Base-by-base conservation (phyloP, 2,797 vertebrate genomes). In the Emys orbicularis region DNA sequence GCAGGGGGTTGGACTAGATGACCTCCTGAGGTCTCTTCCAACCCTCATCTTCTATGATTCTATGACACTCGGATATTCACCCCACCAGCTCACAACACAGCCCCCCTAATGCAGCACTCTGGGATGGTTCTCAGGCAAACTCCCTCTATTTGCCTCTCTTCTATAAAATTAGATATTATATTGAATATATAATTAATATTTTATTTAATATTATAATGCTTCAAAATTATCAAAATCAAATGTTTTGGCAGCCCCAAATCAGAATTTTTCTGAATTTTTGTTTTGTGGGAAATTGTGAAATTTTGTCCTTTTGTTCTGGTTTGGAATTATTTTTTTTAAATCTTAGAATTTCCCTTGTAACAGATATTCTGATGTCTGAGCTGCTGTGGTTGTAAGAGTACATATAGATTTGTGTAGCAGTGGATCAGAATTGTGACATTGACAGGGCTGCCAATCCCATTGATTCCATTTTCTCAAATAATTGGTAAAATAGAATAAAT, bases 381-480 rank as follows among this genome's bases (percentile, higher is more conserved):
- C n/a, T 72, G 19, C 37, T 72, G 21, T 72, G 12, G 19, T 72
- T 41, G 37, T 41, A 41, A n/a, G 34, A 65, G 34, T 57, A 19
- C 16, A 93, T 84, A 83, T 1, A 81, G 9, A 1, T 2, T 37
- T 82, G 13, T 5, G 74, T 12, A 88, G 53, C 0, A 0, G 5
- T 83, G 7, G 2, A 31, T 85, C 81, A 87, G 52, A 90, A 83
- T 2, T 12, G 3, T 41, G 8, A 5, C 29, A 29, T 15, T 91
- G 87, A 34, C 59, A 34, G 13, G 29, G 31, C 85, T 93, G 90
- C 84, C 6, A 61, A 79, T 68, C 2, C 21, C 15, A 81, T 10
- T 49, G 5, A 1, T 21, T 47, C 44, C 4, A 2, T 0, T 0
- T 2, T 2, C 1, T 0, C 0, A 15, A 12, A 59, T 2, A 34